Evolutionary conservation across 2,797 vertebrate genomes (phyloP), one percentile per base, ranked within the genome.

Genomic region (Passerculus sandwichensis): DNA sequence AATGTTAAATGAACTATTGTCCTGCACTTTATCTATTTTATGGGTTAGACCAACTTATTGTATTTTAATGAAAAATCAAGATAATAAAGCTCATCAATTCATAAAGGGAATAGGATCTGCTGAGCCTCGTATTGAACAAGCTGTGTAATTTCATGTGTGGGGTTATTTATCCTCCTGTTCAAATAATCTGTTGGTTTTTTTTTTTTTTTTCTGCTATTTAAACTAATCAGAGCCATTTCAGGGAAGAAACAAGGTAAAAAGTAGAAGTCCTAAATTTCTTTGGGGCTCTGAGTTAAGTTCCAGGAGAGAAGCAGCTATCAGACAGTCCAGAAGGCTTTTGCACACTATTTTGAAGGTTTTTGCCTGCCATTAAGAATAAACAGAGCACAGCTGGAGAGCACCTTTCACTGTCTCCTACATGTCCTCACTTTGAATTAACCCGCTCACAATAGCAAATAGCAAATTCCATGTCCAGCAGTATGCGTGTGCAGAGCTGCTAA

Each of bases 21-120:
- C 71, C 83, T 73, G 76, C 42, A 30, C 59, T 95, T 88, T 50
- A 83, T 86, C 92, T 81, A 0, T 71, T 93, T 94, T 75, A 95
- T 85, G 53, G 84, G 29, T 76, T 82, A 85, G 80, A 64, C 26
- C 64, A 85, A 65, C 38, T 82, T 82, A 92, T 5, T 93, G 72
- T 79, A 93, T 93, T 92, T 79, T 93, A 93, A 93, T 76, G 85
- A 94, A 95, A 92, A 94, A 85, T 93, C 89, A 93, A 76, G 92
- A 89, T 93, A 91, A 92, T 87, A 93, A 95, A 89, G 47, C 32
- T 82, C 69, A 91, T 84, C 71, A 94, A 96, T 91, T 84, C 92
- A 92, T 92, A 91, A 93, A 79, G 42, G 48, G 80, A 95, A 85
- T 73, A 60, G 50, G 59, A 75, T 85, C 48, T 84, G 29, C 77